phyloP scores from a whole-genome alignment of 2,113 vertebrate species.

The Bujurquina vittata region DNA sequence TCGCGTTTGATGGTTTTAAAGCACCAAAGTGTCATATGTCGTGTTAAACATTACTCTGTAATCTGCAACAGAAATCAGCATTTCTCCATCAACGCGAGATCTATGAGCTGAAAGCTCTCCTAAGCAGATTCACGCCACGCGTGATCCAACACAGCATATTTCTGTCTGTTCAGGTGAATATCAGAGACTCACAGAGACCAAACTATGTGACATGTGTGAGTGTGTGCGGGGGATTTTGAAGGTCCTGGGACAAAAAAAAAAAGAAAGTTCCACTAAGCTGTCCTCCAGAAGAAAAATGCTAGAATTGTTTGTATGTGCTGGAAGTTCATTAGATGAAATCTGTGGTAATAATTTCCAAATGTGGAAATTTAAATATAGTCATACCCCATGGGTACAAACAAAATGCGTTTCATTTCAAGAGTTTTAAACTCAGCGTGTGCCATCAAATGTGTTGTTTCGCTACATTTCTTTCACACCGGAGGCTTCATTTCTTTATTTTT shows the following conservation, averaged over 20 bases:
- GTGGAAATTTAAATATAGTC: slow-evolving; percentile 23
- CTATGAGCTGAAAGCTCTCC: not conserved
- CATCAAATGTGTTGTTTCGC: not conserved
- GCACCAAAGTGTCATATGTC: not conserved
- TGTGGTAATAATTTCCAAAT: slow-evolving; percentile 27
- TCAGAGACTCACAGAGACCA: not conserved
- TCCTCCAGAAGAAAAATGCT: not conserved
- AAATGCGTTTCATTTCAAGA: slow-evolving; percentile 5
- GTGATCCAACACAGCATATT: not conserved
- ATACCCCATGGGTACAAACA: slow-evolving; percentile 70
- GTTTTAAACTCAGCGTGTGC: slow-evolving; percentile 17
- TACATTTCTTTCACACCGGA: not conserved
- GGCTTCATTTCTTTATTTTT: not conserved
- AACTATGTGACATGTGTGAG: not conserved
- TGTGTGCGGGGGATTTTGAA: not conserved
- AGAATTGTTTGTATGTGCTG: not conserved
- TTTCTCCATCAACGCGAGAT: not conserved
- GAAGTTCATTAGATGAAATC: not conserved
- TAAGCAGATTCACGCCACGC: not conserved
- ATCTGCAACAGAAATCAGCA: not conserved
- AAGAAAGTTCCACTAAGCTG: not conserved
- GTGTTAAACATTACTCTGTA: not conserved
- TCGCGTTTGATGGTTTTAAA: not conserved
- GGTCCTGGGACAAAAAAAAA: not conserved
- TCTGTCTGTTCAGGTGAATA: too few relatives aligned